Conservation (phyloP, 1,140 invertebrate genomes). For the Tribolium madens region DNA sequence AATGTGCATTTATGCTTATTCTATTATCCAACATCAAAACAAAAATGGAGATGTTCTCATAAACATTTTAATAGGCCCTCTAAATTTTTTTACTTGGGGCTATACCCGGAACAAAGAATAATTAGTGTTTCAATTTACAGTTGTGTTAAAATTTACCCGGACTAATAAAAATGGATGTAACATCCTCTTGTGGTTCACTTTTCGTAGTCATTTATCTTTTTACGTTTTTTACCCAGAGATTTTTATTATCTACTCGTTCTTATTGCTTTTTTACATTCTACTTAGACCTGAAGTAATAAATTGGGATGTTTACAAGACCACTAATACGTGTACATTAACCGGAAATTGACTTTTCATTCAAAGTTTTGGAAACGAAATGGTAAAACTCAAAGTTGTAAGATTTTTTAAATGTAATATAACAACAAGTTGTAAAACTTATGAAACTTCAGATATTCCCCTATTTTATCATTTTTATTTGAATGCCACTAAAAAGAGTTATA, state of each 20-base stretch:
- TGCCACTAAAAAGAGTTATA: conserved; percentile 28
- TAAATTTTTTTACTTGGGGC: conserved; percentile 18
- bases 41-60: conserved; percentile 11
- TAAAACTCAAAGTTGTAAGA: neutral
- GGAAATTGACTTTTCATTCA: neutral
- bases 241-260: conserved; percentile 9
- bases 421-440: conserved; percentile 28
- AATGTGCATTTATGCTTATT: conserved; percentile 13
- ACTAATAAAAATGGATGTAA: conserved; percentile 18
- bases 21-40: conserved; percentile 22
- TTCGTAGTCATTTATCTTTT: conserved; percentile 21
- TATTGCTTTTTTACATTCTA: conserved; percentile 29
- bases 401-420: conserved; percentile 23
- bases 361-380: neutral
- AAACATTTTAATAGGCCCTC: conserved; percentile 24
- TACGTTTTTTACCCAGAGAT: conserved; percentile 30
- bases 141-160: conserved; percentile 7
- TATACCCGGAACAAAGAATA: conserved; percentile 10
- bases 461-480: conserved; percentile 39
- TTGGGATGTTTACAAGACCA: conserved; percentile 23
- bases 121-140: conserved; percentile 29
- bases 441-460: conserved; percentile 25
- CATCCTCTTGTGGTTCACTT: conserved; percentile 24
- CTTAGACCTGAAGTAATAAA: conserved; percentile 18
- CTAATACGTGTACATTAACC: neutral